Evolutionary conservation across 1,140 invertebrate genomes (phyloP), one percentile per base, ranked within the genome.

Genomic region (Eurytemora carolleeae): DNA sequence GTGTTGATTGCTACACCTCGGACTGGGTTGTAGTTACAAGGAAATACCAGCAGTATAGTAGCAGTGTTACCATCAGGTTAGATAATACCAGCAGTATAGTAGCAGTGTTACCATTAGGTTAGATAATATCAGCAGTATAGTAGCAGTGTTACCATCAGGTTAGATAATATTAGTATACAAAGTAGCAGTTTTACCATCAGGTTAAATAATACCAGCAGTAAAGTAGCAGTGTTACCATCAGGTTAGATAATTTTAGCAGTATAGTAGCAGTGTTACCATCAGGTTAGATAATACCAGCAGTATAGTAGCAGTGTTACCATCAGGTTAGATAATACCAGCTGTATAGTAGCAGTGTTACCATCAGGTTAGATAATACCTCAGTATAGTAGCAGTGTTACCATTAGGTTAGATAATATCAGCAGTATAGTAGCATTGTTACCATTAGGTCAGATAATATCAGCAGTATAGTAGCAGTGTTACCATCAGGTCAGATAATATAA

Each of bases 11-110:
- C 69, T 93, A 91, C 71, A 91, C 86, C 12, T 80, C 84, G 16
- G 85, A 90, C 68, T 93, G 87, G 80, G 78, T 86, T 3, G 78
- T 87, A 58, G 81, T 91, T 7, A 81, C 84, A 67, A 82, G 80
- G 69, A 79, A 81, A 63, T 83, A 86, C 67, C 77, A 85, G 19
- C 73, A 78, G 59, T 79, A 83, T 70, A 86, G 83, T 53, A 82
- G 79, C 55, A 58, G 23, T 18, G 54, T n/a, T n/a, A 21, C 54
- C n/a, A n/a, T 21, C 54, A 55, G 54, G n/a, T 55, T 12, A 7
- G 80, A 69, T 79, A 81, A 63, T 83, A 86, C 67, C 77, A 85
- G 19, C 73, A 78, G 59, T 79, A 83, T 70, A 86, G 83, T 53
- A 82, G 79, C 55, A 58, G 23, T 18, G 54, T n/a, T n/a, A 21